A percentile compares a stretch with the other conserved stretches of the same genome.
Conservation (phyloP, 1,140 invertebrate species). For the Drosophila murphyi region DNA sequence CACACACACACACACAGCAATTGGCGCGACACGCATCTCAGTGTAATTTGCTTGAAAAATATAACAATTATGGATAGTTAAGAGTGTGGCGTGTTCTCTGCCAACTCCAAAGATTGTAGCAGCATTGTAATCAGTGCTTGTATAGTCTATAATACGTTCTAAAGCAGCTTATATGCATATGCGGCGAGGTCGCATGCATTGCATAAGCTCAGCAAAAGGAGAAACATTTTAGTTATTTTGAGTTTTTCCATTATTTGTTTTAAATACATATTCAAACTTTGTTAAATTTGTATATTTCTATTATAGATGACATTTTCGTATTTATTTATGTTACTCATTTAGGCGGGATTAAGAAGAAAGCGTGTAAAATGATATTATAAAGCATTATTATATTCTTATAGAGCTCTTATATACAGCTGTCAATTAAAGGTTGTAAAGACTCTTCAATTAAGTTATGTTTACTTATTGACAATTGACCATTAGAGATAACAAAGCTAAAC, state of each 20-base stretch:
- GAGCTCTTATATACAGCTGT: not conserved
- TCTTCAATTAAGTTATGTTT: no score
- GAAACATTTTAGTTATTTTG: not conserved
- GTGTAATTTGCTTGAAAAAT: slow-evolving; percentile 67
- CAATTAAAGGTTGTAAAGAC: no score
- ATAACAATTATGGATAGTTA: slow-evolving; percentile 76
- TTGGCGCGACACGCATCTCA: slow-evolving; percentile 53
- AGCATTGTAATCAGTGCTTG: slow-evolving; percentile 35
- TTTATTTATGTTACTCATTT: no score
- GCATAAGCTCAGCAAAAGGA: slow-evolving; percentile 8
- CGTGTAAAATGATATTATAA: no score
- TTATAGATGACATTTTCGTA: no score
- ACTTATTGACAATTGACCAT: no score
- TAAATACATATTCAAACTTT: no score
- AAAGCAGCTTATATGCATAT: not conserved
- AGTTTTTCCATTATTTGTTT: not conserved
- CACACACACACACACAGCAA: slow-evolving; percentile 11
- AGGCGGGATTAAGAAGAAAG: no score
- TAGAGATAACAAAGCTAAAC: no score
- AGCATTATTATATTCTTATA: no score
- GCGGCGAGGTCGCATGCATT: slow-evolving; percentile 12
- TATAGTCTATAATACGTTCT: slow-evolving; percentile 1
- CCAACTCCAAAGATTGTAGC: slow-evolving; percentile 24
- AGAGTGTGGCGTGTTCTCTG: slow-evolving; percentile 52
- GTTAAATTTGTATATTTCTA: no score